Base-by-base conservation (phyloP, 1,140 invertebrate species). In the Dysdera silvatica region DNA sequence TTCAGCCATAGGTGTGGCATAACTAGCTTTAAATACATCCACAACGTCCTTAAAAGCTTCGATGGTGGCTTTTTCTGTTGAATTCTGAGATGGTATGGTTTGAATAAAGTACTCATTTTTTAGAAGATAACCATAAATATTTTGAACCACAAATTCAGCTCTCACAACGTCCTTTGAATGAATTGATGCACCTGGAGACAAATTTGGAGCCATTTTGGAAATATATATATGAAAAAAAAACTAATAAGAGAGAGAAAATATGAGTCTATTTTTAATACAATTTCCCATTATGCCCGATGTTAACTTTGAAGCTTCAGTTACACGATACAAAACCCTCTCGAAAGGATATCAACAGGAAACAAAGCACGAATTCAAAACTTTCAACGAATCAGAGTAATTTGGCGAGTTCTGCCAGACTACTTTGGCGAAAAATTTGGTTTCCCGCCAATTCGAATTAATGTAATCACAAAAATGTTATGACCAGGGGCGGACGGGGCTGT, bases 91-190 rank as follows among this genome's bases (percentile, higher is more conserved):
- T n/a, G 20, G 16, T 23, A 55, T 48, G n/a, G 61, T 8, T 48
- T 55, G 12, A 49, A 62, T 55, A 48, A 7, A 12, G 24, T 14
- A 20, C 20, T 3, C 24, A 40, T 48, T 6, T 56, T 49, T 32
- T 2, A 62, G 20, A 3, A 62, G 8, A 49, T 56, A 23, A 6
- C 31, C 26, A 31, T 20, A 62, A 29, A 40, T 5, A 40, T 62
- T 62, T 32, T 62, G 52, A 49, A 55, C 41, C 37, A 62, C 40
- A 12, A 48, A 62, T 14, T 55, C 61, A 48, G 52, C 41, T 18
- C 61, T 62, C 7, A 62, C 28, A 35, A n/a, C 12, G 7, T 40
- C 23, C 1, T 37, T 12, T 20, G 41, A 20, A 5, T 12, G 32
- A 40, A 54, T 33, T 35, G 43, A 31, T 8, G 61, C 23, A 32